Base-by-base conservation (phyloP, 2,888 invertebrate species). In the Drosophila monieri region DNA sequence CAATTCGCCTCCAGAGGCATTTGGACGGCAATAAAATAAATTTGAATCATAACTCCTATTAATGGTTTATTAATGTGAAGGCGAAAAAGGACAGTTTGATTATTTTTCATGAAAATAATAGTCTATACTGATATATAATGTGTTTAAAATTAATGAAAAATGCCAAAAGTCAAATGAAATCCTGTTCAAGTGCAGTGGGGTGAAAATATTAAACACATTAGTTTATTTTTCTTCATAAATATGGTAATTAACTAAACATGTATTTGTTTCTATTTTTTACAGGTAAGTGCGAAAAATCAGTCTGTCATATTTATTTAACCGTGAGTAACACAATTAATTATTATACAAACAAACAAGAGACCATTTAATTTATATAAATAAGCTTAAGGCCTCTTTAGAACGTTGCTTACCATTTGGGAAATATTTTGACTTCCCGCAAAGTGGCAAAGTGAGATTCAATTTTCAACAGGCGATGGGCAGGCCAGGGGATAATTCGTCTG, bases 241-340 rank as follows among this genome's bases (percentile, higher is more conserved):
- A 35, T 44, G 18, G 30, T 57, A 54, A 61, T 80, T 68, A 60
- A 47, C 14, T 18, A 18, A 21, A 43, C 10, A 62, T 41, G 1
- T 47, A 15, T 60, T 71, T 76, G 41, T 58, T 23, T 46, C 10
- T 32, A n/a, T 51, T 53, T 55, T 32, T 88, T 88, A 0, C 62
- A 88, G 88, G 86, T 88, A 84, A 88, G 83, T 84, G 53, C 8
- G 8, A n/a, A 6, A 27, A 47, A 41, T 6, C 14, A n/a, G n/a
- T 39, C 12, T n/a, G 15, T 25, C 9, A 10, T 6, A 49, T 15
- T 21, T n/a, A 32, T n/a, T 14, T 5, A 49, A 18, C 9, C 61
- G 72, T 49, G 60, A 73, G 72, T 67, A 59, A 52, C 44, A 1
- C 3, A 18, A 44, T 25, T 54, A 23, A n/a, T 43, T 37, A 15